Conservation (phyloP, 2,113 vertebrate genomes). For the Falcunculus frontatus region DNA sequence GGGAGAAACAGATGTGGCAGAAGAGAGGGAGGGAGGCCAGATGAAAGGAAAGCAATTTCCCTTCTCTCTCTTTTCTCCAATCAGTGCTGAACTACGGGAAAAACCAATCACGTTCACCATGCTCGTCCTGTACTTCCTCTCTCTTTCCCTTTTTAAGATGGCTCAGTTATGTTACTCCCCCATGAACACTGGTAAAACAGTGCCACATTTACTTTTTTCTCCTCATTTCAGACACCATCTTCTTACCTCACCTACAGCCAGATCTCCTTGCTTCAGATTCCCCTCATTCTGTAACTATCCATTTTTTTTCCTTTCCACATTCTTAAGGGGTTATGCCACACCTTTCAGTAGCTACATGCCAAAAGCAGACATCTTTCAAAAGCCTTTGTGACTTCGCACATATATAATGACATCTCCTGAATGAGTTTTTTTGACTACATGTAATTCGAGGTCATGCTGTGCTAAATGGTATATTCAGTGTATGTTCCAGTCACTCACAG, state of each 20-base stretch:
- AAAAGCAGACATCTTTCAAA: background rate
- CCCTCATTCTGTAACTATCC: rapidly evolving
- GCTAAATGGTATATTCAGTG: background rate
- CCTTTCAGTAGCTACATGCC: background rate
- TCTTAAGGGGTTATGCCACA: background rate
- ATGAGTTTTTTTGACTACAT: background rate
- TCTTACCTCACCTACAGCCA: background rate
- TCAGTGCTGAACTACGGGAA: background rate
- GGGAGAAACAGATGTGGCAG: background rate
- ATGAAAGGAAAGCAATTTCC: background rate
- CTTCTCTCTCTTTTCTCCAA: background rate
- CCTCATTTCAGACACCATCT: background rate
- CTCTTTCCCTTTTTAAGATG: background rate
- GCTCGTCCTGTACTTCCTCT: background rate
- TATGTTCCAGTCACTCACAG: background rate
- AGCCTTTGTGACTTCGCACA: background rate
- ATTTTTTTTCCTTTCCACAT: background rate
- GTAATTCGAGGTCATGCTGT: background rate
- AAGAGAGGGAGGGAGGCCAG: background rate
- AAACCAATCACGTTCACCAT: background rate
- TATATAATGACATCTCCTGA: background rate
- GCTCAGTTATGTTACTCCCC: background rate
- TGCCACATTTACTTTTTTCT: background rate
- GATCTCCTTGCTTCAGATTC: background rate
- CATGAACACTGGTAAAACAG: background rate